Evolutionary conservation across 2,113 vertebrate genomes (phyloP).

Genomic region (Diadophis punctatus): DNA sequence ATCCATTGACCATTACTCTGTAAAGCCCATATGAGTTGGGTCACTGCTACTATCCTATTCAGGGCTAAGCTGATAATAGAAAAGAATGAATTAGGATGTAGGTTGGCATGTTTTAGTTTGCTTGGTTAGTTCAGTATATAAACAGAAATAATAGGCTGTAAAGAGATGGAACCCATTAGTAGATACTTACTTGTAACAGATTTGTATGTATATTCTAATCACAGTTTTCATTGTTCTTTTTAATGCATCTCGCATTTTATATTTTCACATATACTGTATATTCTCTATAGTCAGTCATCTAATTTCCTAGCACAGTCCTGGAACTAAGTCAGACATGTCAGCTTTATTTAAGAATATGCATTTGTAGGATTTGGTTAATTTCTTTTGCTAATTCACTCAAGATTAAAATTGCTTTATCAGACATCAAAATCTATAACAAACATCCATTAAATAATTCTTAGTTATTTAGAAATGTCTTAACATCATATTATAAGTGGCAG

Average conservation of each 20-base stretch:
- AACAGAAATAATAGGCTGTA: not conserved
- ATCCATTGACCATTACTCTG: not conserved
- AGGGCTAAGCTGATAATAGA: not conserved
- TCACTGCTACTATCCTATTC: not conserved
- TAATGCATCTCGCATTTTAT: not conserved
- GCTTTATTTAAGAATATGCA: conserved; percentile 11
- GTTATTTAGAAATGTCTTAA: conserved; percentile 30
- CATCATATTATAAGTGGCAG: conserved; percentile 12
- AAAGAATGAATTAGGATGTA: not conserved
- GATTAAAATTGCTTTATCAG: conserved; percentile 34
- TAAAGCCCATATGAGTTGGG: not conserved
- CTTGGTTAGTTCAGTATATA: not conserved
- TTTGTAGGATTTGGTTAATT: conserved; percentile 40
- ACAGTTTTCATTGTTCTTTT: not conserved
- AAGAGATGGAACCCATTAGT: not conserved
- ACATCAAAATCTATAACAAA: conserved; percentile 44
- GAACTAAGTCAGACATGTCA: conserved; percentile 30
- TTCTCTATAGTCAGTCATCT: not conserved
- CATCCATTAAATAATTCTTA: conserved; percentile 36
- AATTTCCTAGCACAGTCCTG: not conserved
- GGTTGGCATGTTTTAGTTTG: not conserved
- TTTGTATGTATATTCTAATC: not conserved
- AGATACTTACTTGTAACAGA: not conserved
- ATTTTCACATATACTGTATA: too few relatives aligned
- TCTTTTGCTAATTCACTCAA: conserved; percentile 19